Evolutionary conservation across 1,140 invertebrate genomes (phyloP), one percentile per base, ranked within the genome.

Genomic region (Grapholita molesta): DNA sequence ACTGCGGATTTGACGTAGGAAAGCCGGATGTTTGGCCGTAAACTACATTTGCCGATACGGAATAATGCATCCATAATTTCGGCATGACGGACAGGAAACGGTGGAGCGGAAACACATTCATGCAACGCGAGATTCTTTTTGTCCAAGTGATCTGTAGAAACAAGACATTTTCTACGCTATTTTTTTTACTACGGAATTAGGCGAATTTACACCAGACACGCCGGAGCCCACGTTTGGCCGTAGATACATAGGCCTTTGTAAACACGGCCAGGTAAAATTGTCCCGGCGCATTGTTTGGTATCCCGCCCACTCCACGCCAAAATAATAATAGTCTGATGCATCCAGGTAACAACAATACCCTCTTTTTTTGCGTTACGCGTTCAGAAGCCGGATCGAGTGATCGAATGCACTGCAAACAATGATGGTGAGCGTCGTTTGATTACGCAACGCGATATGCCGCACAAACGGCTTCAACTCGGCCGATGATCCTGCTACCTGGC

Each of bases 261-360:
- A 88, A 90, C 74, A 85, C 55, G 66, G 38, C 75, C 88, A 91
- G 89, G 88, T 89, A 90, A 85, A 79, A 70, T 83, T 81, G 76
- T 86, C 78, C 72, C 71, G 18, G 32, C 55, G 76, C 69, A 82
- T 89, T 89, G 80, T 91, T 77, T 67, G 72, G 69, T 79, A 81
- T 82, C 82, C 83, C 86, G 80, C 87, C 85, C 70, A 83, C 85
- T 84, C 75, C 68, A 70, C 71, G 79, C 79, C 72, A 82, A 89
- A 85, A 88, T 88, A 85, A 89, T 84, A 85, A 84, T 78, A 78
- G 69, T 73, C 57, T 70, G 70, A 72, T 68, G 72, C 77, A 82
- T 82, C 74, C 86, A 91, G 88, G 88, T 89, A 89, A 83, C 75
- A 84, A 86, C 71, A 78, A 80, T 79, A 79, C 71, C 77, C 71